Base-by-base conservation (phyloP, 92 coral and sea anemone species). In the Palythoa caribaeorum region DNA sequence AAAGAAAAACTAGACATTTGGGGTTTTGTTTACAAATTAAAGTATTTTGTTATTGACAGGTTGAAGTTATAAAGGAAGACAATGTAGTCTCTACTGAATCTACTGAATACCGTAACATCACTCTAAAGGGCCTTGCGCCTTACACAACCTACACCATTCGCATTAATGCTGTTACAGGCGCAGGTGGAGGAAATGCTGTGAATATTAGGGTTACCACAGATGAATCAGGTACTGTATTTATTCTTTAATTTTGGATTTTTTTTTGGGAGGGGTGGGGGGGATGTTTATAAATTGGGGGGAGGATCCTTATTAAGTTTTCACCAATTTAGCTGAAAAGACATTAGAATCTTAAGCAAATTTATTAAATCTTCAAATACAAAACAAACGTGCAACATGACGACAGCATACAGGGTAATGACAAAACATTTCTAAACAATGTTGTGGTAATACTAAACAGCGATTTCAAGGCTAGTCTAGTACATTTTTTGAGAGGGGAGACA, bases 201-300 rank as follows among this genome's bases (percentile, higher is more conserved):
- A 39, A 3, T n/a, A 28, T 81, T 81, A 81, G 35, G n/a, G 62
- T 65, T 38, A 65, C 76, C 9, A 81, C 86, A 19, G 86, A 81
- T 66, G 86, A 81, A 28, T 81, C 86, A 81, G 86, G 86, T 80
- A 80, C n/a, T 38, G 53, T 40, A 15, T 38, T 38, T 17, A 62
- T 52, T 52, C 55, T 52, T 52, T 11, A 12, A 62, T n/a, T 17
- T 15, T 16, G 28, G 28, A 28, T 28, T 28, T 28, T 28, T 28
- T 28, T 28, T 28, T 28, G 28, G 28, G 28, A 28, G 28, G 28
- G 28, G n/a, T n/a, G n/a, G n/a, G n/a, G n/a, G n/a, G n/a, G n/a
- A n/a, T 28, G 28, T 0, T 28, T 28, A 28, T 28, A 28, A 28
- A 28, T 28, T 28, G 28, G 28, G 28, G 28, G 28, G 0, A 28